Base-by-base conservation (phyloP, 1,140 invertebrate genomes). In the Himalopsyche phryganea region DNA sequence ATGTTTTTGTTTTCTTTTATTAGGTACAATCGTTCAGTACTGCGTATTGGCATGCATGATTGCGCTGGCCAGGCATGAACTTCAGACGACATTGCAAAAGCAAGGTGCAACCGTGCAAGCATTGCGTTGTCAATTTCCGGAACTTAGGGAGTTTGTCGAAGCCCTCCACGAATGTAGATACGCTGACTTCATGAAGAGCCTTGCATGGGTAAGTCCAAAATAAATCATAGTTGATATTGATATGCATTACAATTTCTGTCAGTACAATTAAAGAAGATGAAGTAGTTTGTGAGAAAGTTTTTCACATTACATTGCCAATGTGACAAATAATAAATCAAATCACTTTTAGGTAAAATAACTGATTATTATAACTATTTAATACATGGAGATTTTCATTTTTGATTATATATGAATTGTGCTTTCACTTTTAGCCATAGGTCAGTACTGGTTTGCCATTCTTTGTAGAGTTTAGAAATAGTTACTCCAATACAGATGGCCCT, bases 131-230 rank as follows among this genome's bases (percentile, higher is more conserved):
- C 89, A 86, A 61, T 86, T 91, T 75, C 86, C 85, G 2, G 90
- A 95, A 66, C 85, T 96, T 0, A 87, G 93, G 66, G 84, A 91
- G 62, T 98, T 94, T 69, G 82, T 99, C 1, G 93, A 96, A 66
- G 96, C 97, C 0, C 77, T 99, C 2, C 99, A 99, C 75, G 91
- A 98, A 67, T 99, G 97, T 67, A 90, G 96, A 58, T 99, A 99
- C 79, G 89, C 88, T 32, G 90, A 97, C 60, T 99, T 99, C 75
- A 96, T 99, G 76, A 86, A 88, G 55, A 87, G 90, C 69, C 78
- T 98, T 51, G 76, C 80, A 35, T 78, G 76, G 90, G 90, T 89
- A 80, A 78, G 73, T 69, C 63, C n/a, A n/a, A n/a, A n/a, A n/a
- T n/a, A n/a, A n/a, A n/a, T n/a, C n/a, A n/a, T n/a, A n/a, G n/a